These are phyloP conservation scores for Hoplodrina ambigua DNA, from an alignment of 2,888 invertebrate genomes.

Conservation along the genomic window DNA sequence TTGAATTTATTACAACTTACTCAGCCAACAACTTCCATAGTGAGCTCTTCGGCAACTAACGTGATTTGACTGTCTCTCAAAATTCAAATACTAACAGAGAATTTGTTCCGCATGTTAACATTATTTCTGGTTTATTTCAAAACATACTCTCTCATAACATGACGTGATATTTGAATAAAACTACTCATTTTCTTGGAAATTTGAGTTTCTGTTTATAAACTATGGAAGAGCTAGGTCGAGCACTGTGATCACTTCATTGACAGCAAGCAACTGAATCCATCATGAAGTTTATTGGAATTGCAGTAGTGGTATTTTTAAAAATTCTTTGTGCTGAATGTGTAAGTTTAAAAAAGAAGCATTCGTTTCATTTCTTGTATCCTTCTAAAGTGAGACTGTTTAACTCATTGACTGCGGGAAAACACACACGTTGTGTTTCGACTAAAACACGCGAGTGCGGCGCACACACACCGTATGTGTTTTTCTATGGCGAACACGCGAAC, in stretches of 20 bases:
- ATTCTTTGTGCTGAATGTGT: constrained; percentile 73
- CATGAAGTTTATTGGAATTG: constrained; percentile 73
- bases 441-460: too few relatives aligned
- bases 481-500: too few relatives aligned
- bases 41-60: constrained; percentile 24
- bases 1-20: constrained; percentile 43
- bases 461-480: too few relatives aligned
- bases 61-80: constrained; percentile 21
- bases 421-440: too few relatives aligned
- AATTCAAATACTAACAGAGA: constrained; percentile 19
- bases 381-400: constrained; percentile 20
- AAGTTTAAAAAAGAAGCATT: constrained; percentile 54
- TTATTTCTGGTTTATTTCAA: constrained; percentile 54
- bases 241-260: constrained; percentile 64
- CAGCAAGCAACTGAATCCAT: constrained; percentile 63
- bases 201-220: constrained; percentile 77
- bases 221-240: constrained; percentile 55
- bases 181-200: constrained; percentile 71
- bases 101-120: constrained; percentile 31
- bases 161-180: constrained; percentile 68
- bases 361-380: background rate
- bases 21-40: constrained; percentile 38
- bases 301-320: constrained; percentile 67
- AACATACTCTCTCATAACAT: constrained; percentile 70
- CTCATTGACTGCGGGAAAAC: too few relatives aligned